These are phyloP conservation scores for Chionis minor DNA, from an alignment of 2,113 vertebrate genomes.

Conservation along the genomic window DNA sequence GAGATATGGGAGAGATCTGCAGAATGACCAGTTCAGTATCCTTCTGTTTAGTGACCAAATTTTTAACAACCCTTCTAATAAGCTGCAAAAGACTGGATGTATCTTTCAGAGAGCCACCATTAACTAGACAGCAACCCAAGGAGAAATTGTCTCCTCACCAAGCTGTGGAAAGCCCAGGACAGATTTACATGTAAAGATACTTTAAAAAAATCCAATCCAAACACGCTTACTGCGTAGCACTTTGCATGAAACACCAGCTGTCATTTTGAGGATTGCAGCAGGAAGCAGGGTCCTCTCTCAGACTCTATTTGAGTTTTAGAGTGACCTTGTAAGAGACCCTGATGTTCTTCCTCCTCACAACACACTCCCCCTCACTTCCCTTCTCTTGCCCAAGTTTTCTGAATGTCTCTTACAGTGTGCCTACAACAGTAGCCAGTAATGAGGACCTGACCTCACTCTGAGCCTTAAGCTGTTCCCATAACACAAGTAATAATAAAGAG, in stretches of 20 bases:
- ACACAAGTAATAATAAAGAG: not conserved
- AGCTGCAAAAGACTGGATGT: no score
- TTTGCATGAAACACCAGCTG: not conserved
- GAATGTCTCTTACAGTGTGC: not conserved
- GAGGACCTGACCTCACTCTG: not conserved
- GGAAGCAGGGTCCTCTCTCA: not conserved
- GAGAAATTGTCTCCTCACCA: not conserved
- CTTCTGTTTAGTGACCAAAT: no score
- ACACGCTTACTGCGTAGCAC: accelerated
- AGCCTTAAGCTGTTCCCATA: not conserved
- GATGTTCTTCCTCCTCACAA: not conserved
- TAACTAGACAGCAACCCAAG: no score
- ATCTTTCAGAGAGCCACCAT: no score
- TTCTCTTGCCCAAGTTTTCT: not conserved
- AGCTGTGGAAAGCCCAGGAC: not conserved
- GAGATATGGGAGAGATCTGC: no score
- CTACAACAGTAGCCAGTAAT: not conserved
- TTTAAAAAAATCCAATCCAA: accelerated
- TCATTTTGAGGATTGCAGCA: not conserved
- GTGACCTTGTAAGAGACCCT: not conserved
- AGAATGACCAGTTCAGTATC: no score
- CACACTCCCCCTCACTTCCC: accelerated
- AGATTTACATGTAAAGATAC: not conserved
- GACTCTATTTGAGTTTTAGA: not conserved
- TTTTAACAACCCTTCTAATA: no score